Conservation (phyloP, 2,888 invertebrate genomes). For the Dolichopus griseipennis region DNA sequence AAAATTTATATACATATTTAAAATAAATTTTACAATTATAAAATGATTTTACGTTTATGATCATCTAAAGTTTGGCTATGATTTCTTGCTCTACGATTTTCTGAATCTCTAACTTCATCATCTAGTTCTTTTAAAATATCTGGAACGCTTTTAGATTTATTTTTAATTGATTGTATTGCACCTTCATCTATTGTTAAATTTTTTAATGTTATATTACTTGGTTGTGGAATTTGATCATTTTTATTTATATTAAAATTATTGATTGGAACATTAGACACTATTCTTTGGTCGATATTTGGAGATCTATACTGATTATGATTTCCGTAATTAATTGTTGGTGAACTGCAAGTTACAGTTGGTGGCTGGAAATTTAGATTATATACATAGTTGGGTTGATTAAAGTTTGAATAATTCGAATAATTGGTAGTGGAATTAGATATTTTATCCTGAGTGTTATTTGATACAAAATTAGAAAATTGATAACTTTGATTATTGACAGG, state of each 20-base stretch:
- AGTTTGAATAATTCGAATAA: not conserved
- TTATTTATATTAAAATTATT: not conserved
- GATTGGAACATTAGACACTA: not conserved
- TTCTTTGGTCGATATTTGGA: not conserved
- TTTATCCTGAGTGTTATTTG: not conserved
- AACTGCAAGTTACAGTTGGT: not conserved
- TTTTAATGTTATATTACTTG: constrained; percentile 13
- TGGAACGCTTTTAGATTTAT: constrained; percentile 58
- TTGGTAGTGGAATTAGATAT: not conserved
- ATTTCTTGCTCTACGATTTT: constrained; percentile 47
- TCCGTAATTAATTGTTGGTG: not conserved
- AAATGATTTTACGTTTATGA: constrained; percentile 12
- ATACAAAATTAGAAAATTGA: not conserved
- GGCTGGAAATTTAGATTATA: not conserved
- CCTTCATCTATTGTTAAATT: constrained; percentile 28
- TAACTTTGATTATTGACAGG: not conserved
- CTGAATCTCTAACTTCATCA: constrained; percentile 52
- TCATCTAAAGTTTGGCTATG: constrained; percentile 46
- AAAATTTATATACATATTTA: not conserved
- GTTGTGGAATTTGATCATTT: not conserved
- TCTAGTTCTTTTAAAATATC: constrained; percentile 67
- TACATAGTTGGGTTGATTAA: not conserved
- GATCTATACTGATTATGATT: not conserved
- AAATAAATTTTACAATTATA: not conserved
- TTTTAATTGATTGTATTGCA: constrained; percentile 35